Evolutionary conservation across 2,113 vertebrate species (phyloP).

Genomic region (Nothoprocta pentlandii): DNA sequence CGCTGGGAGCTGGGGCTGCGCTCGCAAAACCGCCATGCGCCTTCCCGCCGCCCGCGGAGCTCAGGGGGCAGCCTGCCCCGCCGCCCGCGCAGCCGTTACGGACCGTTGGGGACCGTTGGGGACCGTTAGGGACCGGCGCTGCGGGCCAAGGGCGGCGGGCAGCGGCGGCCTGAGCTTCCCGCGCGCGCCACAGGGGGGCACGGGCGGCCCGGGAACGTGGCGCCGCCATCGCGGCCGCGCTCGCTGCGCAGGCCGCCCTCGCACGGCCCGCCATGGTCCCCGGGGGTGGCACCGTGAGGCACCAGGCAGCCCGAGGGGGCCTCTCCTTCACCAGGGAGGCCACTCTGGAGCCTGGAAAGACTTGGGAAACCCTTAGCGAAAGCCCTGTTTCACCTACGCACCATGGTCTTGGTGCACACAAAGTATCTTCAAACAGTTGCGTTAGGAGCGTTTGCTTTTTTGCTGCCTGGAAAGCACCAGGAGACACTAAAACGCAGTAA

Average conservation of each 20-base stretch:
- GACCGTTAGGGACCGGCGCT: no score
- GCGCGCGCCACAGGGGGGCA: slow-evolving; percentile 46
- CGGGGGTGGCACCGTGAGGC: no score
- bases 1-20: not conserved
- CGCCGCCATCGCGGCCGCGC: no score
- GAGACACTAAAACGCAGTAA: not conserved
- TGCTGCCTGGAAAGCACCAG: not conserved
- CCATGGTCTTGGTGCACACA: not conserved
- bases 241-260: no score
- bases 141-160: no score
- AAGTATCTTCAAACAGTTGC: not conserved
- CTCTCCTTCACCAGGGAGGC: no score
- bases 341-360: not conserved
- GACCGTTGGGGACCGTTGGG: no score
- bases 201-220: slow-evolving; percentile 25
- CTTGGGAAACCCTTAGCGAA: not conserved
- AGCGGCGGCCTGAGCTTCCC: slow-evolving; percentile 16
- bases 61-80: no score
- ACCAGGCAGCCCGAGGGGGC: not conserved
- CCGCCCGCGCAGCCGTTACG: no score
- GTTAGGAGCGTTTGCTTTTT: not conserved
- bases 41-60: no score
- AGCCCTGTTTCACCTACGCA: not conserved
- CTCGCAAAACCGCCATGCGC: no score
- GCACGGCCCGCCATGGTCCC: no score